A percentile compares a stretch with the other conserved stretches of the same genome.
These are phyloP conservation scores for Stenoptilia bipunctidactyla DNA, from an alignment of 2,888 invertebrate genomes.

Conservation along the genomic window DNA sequence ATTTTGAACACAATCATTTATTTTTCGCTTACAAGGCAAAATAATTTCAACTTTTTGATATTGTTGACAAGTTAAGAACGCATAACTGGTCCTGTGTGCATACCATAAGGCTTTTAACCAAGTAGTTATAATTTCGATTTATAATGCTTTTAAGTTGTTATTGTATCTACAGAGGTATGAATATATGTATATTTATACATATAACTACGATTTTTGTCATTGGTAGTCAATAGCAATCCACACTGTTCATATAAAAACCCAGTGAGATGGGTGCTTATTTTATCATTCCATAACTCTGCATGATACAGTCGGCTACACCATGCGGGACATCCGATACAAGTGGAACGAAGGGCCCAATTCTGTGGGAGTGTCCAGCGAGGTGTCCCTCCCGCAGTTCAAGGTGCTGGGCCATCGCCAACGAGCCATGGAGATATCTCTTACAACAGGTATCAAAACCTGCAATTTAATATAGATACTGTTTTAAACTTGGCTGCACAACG, in stretches of 20 bases:
- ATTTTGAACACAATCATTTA: too few relatives aligned
- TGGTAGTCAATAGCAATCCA: slow-evolving; percentile 25
- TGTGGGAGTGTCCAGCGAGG: slow-evolving; percentile 93
- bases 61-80: too few relatives aligned
- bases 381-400: slow-evolving; percentile 96
- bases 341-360: slow-evolving; percentile 96
- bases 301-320: slow-evolving; percentile 95
- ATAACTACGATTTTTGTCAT: slow-evolving; percentile 21
- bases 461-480: slow-evolving; percentile 46
- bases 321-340: slow-evolving; percentile 97
- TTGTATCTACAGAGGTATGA: not conserved
- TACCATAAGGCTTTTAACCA: not conserved
- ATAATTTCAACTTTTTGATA: too few relatives aligned
- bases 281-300: slow-evolving; percentile 63
- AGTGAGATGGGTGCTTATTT: slow-evolving; percentile 66
- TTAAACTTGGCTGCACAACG: slow-evolving; percentile 32
- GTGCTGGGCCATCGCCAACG: slow-evolving; percentile 95
- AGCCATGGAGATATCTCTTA: slow-evolving; percentile 93
- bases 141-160: not conserved
- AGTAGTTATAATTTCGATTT: not conserved
- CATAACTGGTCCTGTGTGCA: not conserved
- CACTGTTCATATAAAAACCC: slow-evolving; percentile 38
- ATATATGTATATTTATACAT: not conserved
- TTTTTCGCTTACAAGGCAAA: too few relatives aligned
- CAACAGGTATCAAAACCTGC: slow-evolving; percentile 79